These are phyloP conservation scores for Chloroceryle aenea DNA, from an alignment of 2,113 vertebrate species.

Conservation along the genomic window DNA sequence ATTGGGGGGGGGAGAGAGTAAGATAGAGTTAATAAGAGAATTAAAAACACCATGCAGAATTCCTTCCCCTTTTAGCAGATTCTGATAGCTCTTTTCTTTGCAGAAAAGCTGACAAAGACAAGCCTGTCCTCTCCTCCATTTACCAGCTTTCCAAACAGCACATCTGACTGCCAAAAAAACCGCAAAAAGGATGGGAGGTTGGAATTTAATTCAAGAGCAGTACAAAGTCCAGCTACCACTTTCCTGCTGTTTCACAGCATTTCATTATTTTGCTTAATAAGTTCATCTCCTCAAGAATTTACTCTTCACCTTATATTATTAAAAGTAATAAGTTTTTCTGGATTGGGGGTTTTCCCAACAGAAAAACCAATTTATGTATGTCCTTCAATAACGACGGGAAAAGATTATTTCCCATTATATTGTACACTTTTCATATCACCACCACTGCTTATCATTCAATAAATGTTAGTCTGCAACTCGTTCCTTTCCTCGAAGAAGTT, in stretches of 20 bases:
- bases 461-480: constrained; percentile 80
- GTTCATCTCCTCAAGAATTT: constrained; percentile 85
- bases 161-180: constrained; percentile 71
- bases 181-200: constrained; percentile 32
- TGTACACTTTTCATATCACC: constrained; percentile 81
- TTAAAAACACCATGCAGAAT: background rate
- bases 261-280: constrained; percentile 88
- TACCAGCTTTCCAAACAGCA: constrained; percentile 69
- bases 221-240: constrained; percentile 78
- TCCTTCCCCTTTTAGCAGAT: constrained; percentile 52
- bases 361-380: constrained; percentile 87
- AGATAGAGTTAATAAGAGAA: constrained; percentile 22
- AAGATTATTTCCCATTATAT: constrained; percentile 85
- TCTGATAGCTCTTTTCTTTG: constrained; percentile 64
- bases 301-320: constrained; percentile 84
- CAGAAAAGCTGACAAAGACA: constrained; percentile 72
- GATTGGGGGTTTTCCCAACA: constrained; percentile 83
- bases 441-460: constrained; percentile 83
- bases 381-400: constrained; percentile 84
- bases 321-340: constrained; percentile 87
- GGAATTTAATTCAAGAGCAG: constrained; percentile 80
- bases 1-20: background rate
- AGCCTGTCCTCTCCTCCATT: constrained; percentile 59
- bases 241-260: constrained; percentile 80
- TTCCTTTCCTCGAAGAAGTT: constrained; percentile 79